Evolutionary conservation across 2,797 vertebrate genomes (phyloP).

Genomic region (Labroides dimidiatus): DNA sequence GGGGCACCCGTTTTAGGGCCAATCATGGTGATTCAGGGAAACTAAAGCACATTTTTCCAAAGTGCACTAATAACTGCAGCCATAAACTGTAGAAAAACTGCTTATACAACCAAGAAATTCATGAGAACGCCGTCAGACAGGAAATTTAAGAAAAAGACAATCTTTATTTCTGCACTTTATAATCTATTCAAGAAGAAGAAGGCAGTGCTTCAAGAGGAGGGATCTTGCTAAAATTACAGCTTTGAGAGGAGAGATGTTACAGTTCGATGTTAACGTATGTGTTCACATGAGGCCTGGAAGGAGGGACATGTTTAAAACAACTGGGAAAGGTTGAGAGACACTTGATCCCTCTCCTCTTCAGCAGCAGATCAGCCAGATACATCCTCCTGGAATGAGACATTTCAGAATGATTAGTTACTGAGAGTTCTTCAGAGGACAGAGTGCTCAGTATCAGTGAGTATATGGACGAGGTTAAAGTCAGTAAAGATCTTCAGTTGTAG

Average conservation of each 20-base stretch:
- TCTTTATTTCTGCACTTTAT: no score
- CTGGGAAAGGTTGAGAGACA: conserved; percentile 31
- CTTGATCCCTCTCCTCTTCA: conserved; percentile 41
- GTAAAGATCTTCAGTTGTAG: background rate
- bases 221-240: background rate
- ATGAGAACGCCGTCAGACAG: background rate
- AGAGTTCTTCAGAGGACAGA: conserved; percentile 43
- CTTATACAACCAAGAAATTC: no score
- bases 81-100: no score
- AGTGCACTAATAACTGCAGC: no score
- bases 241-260: background rate
- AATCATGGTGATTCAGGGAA: no score
- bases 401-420: conserved; percentile 46
- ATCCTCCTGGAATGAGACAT: conserved; percentile 53
- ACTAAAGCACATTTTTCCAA: no score
- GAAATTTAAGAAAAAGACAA: background rate
- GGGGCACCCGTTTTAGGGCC: no score
- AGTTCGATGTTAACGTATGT: background rate
- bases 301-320: conserved; percentile 21
- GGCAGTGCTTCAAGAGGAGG: no score
- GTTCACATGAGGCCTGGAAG: conserved; percentile 9
- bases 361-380: conserved; percentile 49
- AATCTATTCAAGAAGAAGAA: no score
- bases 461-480: background rate
- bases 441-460: conserved; percentile 9